Conservation (phyloP, 2,888 invertebrate genomes). For the Lagria hirta region DNA sequence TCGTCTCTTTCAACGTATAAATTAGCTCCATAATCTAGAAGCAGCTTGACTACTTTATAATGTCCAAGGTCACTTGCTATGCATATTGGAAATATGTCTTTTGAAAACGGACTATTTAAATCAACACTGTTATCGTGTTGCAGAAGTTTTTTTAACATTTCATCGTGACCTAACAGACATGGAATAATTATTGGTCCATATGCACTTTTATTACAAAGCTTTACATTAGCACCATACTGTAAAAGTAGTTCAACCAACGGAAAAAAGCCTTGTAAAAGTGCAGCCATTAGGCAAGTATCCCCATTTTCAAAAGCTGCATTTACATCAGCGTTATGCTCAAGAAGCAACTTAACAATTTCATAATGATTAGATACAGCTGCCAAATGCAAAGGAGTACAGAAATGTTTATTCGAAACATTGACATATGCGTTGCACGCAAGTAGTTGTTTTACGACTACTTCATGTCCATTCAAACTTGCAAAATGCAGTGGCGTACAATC, state of each 20-base stretch:
- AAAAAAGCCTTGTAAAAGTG: not conserved
- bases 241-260: not conserved
- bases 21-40: not conserved
- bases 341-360: not conserved
- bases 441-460: not conserved
- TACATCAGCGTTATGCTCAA: slow-evolving; percentile 8
- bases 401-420: slow-evolving; percentile 1
- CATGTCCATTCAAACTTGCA: slow-evolving; percentile 2
- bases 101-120: not conserved
- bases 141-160: not conserved
- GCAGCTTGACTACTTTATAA: not conserved
- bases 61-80: too few relatives aligned
- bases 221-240: not conserved
- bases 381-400: slow-evolving; percentile 6
- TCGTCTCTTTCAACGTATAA: slow-evolving; percentile 1
- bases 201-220: not conserved
- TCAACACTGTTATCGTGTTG: not conserved
- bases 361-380: slow-evolving; percentile 1
- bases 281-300: slow-evolving; percentile 1
- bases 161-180: not conserved
- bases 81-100: too few relatives aligned
- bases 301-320: not conserved
- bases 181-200: slow-evolving; percentile 2
- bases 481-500: slow-evolving; percentile 6
- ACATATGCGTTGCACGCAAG: slow-evolving; percentile 5